Evolutionary conservation across 2,797 vertebrate species (phyloP), one percentile per base, ranked within the genome.

Genomic region (Pipistrellus pipistrellus): DNA sequence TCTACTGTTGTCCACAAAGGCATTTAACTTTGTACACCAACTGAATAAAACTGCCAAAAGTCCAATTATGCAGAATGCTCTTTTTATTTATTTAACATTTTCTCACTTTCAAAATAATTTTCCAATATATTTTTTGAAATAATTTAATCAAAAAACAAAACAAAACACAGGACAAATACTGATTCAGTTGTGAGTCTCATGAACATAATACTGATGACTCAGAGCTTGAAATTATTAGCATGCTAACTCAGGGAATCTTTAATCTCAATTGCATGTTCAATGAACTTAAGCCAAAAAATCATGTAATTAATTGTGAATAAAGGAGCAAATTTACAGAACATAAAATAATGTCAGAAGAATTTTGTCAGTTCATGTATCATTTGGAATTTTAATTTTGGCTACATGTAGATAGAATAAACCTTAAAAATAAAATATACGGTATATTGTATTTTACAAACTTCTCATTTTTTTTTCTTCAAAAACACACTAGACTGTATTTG

Each of bases 281-380:
- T 35, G 73, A 96, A 90, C 66, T 46, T 76, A 46, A 84, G 18
- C 69, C 44, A 82, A 76, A 94, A 91, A 90, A 92, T 86, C 10
- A 15, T 72, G 41, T 83, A 75, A 59, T 83, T 94, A 85, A 95
- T 80, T 92, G 55, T 86, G 71, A 94, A 68, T 83, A 83, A 96
- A 96, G 35, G 48, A 83, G 62, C 35, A 88, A 64, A 80, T 94
- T 91, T 90, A 80, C 27, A 94, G 78, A 91, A 95, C 53, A 90
- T 59, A 41, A 83, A 92, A 92, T 44, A 76, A 73, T 55, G 68
- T 96, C 93, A 93, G 30, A 73, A 91, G 20, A 48, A 71, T 68
- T 88, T 88, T 90, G 14, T 44, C 46, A 41, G 18, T 80, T 27
- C 15, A 69, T 68, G 8, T 62, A 35, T 64, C 66, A 62, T n/a